Conservation (phyloP, 2,888 invertebrate species). For the Taenaris catops region DNA sequence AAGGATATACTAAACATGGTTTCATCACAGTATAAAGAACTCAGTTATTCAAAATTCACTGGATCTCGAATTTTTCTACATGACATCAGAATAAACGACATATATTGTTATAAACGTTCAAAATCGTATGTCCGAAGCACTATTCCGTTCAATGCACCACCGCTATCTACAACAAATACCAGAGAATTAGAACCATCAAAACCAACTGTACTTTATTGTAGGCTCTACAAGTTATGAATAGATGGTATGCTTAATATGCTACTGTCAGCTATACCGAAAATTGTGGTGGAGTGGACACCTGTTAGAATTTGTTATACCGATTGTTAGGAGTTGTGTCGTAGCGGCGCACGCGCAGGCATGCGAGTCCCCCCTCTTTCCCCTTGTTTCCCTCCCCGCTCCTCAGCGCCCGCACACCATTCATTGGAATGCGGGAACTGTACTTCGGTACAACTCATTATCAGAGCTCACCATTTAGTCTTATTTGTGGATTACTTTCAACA, state of each 20-base stretch:
- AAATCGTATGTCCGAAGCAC: background rate
- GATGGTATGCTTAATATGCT: constrained; percentile 29
- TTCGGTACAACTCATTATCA: constrained; percentile 57
- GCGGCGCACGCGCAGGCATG: constrained; percentile 66
- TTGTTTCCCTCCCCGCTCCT: constrained; percentile 24
- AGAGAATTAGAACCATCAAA: constrained; percentile 9
- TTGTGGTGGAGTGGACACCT: constrained; percentile 54
- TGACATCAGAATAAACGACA: background rate
- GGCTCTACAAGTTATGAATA: constrained; percentile 16
- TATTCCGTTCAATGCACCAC: constrained; percentile 1
- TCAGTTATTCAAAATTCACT: no score
- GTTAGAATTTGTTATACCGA: constrained; percentile 56
- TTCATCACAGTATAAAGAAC: no score
- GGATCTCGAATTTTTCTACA: no score
- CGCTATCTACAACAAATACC: constrained; percentile 4
- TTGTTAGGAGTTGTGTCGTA: constrained; percentile 44
- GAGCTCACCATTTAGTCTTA: constrained; percentile 47
- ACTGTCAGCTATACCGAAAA: constrained; percentile 40
- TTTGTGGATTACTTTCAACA: constrained; percentile 29
- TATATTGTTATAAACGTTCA: background rate
- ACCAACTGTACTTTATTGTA: constrained; percentile 9
- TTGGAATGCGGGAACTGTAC: constrained; percentile 65
- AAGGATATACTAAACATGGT: no score
- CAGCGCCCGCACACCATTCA: constrained; percentile 49
- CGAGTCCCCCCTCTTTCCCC: constrained; percentile 34